Evolutionary conservation across 1,140 invertebrate genomes (phyloP), one percentile per base, ranked within the genome.

Genomic region (Epicauta chinensis): DNA sequence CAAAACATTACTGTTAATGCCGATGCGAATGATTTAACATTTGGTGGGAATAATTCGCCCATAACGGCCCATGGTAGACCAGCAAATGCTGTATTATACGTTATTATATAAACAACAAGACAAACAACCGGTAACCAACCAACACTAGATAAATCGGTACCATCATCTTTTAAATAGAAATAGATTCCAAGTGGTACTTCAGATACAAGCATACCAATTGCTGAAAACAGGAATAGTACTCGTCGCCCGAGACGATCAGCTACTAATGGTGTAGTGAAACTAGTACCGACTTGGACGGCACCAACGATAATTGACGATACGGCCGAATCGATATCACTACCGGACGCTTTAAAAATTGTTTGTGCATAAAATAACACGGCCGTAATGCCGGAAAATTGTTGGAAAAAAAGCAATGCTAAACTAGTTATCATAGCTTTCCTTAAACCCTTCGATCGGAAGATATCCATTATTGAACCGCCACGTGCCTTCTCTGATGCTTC

Each of bases 31-130:
- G 85, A 82, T 63, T 88, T 85, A 1, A 89, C 81, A 56, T 83
- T 81, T 0, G 81, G 73, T 1, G 90, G 81, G 57, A 91, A 87
- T 56, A 92, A 78, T 69, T 93, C 87, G 1, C 82, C 83, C 76
- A 90, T 83, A 17, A 93, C 77, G 1, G 88, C 79, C 87, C 89
- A 91, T 0, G 89, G 86, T 6, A 93, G 86, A 0, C 89, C 89
- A 60, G 88, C n/a, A n/a, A n/a, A 84, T 2, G 86, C 87, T 11
- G 56, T 50, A 14, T 59, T 63, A 23, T 66, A 68, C 7, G 56
- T 54, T 3, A 63, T 44, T n/a, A 66, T 64, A 38, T 62, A 68
- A 14, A 32, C 2, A 68, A 42, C 16, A 68, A 16, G 51, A 55
- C 0, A 62, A 10, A 56, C 29, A 29, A 66, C 49, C 3, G 66